Conservation (phyloP, 2,113 vertebrate genomes). For the Gallinago paraguaiae region DNA sequence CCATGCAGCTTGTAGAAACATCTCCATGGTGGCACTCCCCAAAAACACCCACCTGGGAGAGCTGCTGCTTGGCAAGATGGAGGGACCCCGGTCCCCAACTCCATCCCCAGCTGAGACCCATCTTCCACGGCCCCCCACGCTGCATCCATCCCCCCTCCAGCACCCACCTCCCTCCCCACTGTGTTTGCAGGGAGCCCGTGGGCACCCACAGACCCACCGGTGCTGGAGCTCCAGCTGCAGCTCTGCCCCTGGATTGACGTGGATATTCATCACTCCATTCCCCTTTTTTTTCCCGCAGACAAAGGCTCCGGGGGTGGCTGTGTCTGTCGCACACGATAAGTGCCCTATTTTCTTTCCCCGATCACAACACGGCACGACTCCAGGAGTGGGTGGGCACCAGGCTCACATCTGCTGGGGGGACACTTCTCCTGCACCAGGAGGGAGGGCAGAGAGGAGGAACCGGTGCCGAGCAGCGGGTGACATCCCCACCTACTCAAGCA, state of each 20-base stretch:
- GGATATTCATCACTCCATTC: neutral
- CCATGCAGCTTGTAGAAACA: neutral
- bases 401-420: neutral
- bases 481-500: accelerated
- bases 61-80: neutral
- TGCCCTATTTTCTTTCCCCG: neutral
- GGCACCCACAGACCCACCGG: neutral
- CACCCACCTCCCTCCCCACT: neutral
- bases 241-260: accelerated
- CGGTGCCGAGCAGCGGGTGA: neutral
- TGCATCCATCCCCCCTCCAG: neutral
- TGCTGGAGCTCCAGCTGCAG: neutral
- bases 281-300: neutral
- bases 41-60: neutral
- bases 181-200: accelerated
- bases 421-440: neutral
- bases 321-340: neutral
- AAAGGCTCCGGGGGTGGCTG: neutral
- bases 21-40: accelerated
- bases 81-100: neutral
- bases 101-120: neutral
- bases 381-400: neutral
- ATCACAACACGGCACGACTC: neutral
- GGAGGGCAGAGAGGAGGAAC: neutral
- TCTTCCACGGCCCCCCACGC: accelerated